Evolutionary conservation across 2,797 vertebrate species (phyloP), one percentile per base, ranked within the genome.

Genomic region (Picus viridis): DNA sequence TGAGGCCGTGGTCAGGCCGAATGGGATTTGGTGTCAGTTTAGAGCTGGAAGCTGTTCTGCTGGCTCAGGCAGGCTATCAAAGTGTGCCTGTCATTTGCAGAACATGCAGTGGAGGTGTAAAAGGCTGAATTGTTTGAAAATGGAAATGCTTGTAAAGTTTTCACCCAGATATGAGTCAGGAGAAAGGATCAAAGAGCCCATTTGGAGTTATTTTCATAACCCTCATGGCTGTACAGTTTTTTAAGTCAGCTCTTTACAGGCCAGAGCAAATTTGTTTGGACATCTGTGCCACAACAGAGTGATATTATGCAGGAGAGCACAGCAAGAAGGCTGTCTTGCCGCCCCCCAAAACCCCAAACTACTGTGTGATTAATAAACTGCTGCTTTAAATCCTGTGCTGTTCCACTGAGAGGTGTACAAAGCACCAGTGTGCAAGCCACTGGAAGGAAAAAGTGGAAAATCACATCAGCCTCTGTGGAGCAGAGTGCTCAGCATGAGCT

Each of bases 361-460:
- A 14, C 19, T 89, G 7, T 70, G 88, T 34, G 22, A 59, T 83
- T 87, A 81, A 87, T 90, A 83, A 75, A 54, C 20, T 41, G 10
- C 16, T 62, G 26, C 17, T 75, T 82, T 76, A 83, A 87, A 83
- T 72, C 15, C n/a, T 39, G 6, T 65, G 14, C 24, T 41, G 13
- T 41, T 92, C 89, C 54, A 86, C 47, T 57, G 41, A 81, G 36
- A 80, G 32, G 8, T 15, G 12, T 84, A n/a, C 12, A 43, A 47
- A 91, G 32, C 41, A 56, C 10, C 51, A 36, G 6, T 0, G 0
- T 26, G 39, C 11, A 62, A 83, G 19, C n/a, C 68, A 49, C 27
- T 95, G 56, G 34, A 77, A 86, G 47, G 51, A 80, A 83, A 30
- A 67, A 59, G 43, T 61, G 16, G 16, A 63, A 63, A 89, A 75